Evolutionary conservation across 2,797 vertebrate species (phyloP).

Genomic region (Characodon lateralis): DNA sequence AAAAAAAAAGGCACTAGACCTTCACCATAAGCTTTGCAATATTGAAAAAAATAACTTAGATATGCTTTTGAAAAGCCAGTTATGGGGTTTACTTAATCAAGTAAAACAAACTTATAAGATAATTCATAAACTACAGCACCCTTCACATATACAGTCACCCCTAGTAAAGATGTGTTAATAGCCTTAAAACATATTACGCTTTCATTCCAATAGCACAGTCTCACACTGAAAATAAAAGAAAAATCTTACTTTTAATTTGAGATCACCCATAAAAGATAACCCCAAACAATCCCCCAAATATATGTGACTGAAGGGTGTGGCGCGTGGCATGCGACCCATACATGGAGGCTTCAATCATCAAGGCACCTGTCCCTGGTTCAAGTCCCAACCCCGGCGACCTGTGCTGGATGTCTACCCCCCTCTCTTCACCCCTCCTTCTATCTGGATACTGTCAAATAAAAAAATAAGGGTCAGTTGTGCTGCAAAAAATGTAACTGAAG

Average conservation of each 20-base stretch:
- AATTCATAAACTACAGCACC: neutral
- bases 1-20: neutral
- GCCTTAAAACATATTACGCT: neutral
- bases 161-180: too few relatives aligned
- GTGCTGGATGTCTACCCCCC: too few relatives aligned
- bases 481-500: neutral
- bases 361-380: too few relatives aligned
- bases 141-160: neutral
- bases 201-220: neutral
- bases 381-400: too few relatives aligned
- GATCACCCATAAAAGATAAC: too few relatives aligned
- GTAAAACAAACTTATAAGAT: neutral
- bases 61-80: neutral
- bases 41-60: neutral
- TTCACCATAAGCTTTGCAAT: neutral
- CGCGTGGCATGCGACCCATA: too few relatives aligned
- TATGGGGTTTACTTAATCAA: neutral
- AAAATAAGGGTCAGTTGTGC: too few relatives aligned
- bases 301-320: neutral
- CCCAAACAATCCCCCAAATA: neutral
- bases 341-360: too few relatives aligned
- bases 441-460: too few relatives aligned
- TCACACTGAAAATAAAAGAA: neutral
- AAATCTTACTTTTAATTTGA: neutral
- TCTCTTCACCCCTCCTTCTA: too few relatives aligned